Conservation (phyloP, 2,888 invertebrate species). For the Tenthredo livida region DNA sequence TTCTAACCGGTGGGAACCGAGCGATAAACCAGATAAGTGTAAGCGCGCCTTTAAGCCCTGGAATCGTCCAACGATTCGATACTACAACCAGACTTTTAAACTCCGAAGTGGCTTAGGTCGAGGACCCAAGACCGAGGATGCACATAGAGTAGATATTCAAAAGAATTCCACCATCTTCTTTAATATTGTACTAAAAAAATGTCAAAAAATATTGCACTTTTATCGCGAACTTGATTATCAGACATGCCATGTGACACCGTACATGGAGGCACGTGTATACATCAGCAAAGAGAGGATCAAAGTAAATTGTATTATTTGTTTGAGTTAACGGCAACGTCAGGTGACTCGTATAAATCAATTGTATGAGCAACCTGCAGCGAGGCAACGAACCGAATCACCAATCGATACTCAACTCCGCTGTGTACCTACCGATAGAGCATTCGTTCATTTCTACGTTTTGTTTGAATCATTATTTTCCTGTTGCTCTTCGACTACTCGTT, state of each 20-base stretch:
- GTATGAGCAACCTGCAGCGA: conserved; percentile 39
- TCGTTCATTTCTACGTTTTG: conserved; percentile 42
- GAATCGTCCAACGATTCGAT: conserved; percentile 39
- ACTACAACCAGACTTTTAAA: conserved; percentile 33
- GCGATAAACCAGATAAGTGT: conserved; percentile 54
- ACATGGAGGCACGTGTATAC: neutral
- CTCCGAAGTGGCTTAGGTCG: conserved; percentile 36
- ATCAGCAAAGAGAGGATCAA: neutral
- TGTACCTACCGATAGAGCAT: conserved; percentile 13
- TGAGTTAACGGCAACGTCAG: conserved; percentile 45
- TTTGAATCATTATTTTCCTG: conserved; percentile 40
- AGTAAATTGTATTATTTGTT: conserved; percentile 45
- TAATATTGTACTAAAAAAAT: neutral
- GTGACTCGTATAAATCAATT: conserved; percentile 51
- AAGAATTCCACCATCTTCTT: neutral
- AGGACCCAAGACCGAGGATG: neutral
- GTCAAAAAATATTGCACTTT: neutral
- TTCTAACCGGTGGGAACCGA: conserved; percentile 51
- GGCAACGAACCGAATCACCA: conserved; percentile 42
- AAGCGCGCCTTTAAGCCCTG: conserved; percentile 49
- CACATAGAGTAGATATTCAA: neutral
- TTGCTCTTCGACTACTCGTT: conserved; percentile 43
- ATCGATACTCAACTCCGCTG: conserved; percentile 22
- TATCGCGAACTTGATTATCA: neutral
- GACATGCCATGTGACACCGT: neutral